Evolutionary conservation across 2,888 invertebrate genomes (phyloP).

Genomic region (Drepana falcataria): DNA sequence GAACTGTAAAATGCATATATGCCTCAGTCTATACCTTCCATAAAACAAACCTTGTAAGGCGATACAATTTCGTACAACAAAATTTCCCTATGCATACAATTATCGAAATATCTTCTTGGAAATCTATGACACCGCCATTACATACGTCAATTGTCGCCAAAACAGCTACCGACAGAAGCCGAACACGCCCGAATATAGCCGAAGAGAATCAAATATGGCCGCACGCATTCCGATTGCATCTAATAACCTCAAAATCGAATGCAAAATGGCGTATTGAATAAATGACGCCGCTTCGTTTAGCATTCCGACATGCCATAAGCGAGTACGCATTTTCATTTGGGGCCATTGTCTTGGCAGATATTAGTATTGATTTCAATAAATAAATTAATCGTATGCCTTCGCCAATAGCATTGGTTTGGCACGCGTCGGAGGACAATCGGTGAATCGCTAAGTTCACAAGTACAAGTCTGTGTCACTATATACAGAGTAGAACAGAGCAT

Average conservation of each 20-base stretch:
- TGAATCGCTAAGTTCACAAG: conserved; percentile 67
- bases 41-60: conserved; percentile 18
- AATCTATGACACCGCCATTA: conserved; percentile 53
- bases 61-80: conserved; percentile 27
- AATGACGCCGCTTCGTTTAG: conserved; percentile 73
- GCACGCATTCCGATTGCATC: conserved; percentile 76
- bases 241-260: conserved; percentile 77
- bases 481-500: background rate
- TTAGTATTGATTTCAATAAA: conserved; percentile 79
- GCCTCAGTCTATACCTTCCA: too few relatives aligned
- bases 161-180: conserved; percentile 44
- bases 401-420: conserved; percentile 72
- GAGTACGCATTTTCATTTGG: conserved; percentile 75
- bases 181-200: conserved; percentile 60
- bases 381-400: conserved; percentile 74
- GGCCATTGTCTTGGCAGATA: conserved; percentile 75
- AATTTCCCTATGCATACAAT: conserved; percentile 49
- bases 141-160: conserved; percentile 63
- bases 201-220: conserved; percentile 64
- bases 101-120: conserved; percentile 50
- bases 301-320: conserved; percentile 75
- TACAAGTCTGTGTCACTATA: conserved; percentile 37
- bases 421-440: conserved; percentile 64
- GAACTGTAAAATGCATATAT: too few relatives aligned
- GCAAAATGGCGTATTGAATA: conserved; percentile 75